A percentile compares a stretch with the other conserved stretches of the same genome.
These are phyloP conservation scores for Pelobates fuscus DNA, from an alignment of 2,113 vertebrate species.

Conservation along the genomic window DNA sequence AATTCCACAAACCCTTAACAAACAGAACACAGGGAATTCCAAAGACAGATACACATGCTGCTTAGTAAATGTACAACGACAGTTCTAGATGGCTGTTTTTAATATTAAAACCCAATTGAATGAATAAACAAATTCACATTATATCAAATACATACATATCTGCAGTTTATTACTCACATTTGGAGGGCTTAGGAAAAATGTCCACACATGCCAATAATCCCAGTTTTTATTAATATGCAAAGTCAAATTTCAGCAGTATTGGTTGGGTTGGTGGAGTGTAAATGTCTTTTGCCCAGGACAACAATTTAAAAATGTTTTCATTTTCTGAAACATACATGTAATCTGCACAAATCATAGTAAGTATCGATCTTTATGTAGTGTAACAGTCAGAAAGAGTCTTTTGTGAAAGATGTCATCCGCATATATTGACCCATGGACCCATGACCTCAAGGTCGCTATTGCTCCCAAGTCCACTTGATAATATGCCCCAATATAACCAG, in stretches of 20 bases:
- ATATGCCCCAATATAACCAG: too few relatives aligned
- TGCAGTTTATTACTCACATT: too few relatives aligned
- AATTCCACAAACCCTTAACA: too few relatives aligned
- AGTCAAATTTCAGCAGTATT: neutral
- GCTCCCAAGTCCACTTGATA: too few relatives aligned
- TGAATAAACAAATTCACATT: too few relatives aligned
- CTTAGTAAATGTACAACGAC: too few relatives aligned
- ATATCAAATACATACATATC: too few relatives aligned
- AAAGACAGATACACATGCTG: too few relatives aligned
- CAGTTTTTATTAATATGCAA: slow-evolving; percentile 27
- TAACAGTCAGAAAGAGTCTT: slow-evolving; percentile 27
- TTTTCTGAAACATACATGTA: slow-evolving; percentile 15
- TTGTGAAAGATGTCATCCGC: neutral
- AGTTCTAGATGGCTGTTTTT: too few relatives aligned
- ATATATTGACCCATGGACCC: neutral
- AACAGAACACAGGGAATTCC: too few relatives aligned
- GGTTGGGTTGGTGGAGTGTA: slow-evolving; percentile 16
- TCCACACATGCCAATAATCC: neutral
- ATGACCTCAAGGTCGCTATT: too few relatives aligned
- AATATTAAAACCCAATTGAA: too few relatives aligned
- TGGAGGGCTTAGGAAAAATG: neutral
- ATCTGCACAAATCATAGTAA: slow-evolving; percentile 14
- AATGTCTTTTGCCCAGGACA: neutral
- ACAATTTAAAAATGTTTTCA: slow-evolving; percentile 16
- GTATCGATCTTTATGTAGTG: slow-evolving; percentile 32